Base-by-base conservation (phyloP, 1,140 invertebrate species). In the Drosophila kikkawai region DNA sequence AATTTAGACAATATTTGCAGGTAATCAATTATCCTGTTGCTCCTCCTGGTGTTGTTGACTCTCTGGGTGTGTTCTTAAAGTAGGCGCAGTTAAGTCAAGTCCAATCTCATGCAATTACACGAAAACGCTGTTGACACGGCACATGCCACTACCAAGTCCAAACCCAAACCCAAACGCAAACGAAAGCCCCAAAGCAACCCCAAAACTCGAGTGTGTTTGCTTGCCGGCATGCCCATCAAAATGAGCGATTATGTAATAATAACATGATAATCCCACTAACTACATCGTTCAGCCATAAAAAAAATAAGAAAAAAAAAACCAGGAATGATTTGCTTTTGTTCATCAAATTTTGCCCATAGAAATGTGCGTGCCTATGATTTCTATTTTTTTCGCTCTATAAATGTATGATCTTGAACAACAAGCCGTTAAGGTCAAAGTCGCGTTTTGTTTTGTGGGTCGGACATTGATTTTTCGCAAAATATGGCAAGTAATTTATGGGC, bases 231-330 rank as follows among this genome's bases (percentile, higher is more conserved):
- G 32, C 44, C 37, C 67, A 71, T 73, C 75, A 60, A 50, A 82
- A 63, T 71, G 73, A 81, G 60, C 80, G 80, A 82, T 82, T 82
- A 82, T 82, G 80, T 79, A 82, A 82, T 82, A 73, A 79, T 82
- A 82, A 77, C 57, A 67, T 70, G 79, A 77, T 48, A 55, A 71
- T 56, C 75, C 34, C 29, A 74, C 71, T 53, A 73, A 74, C 70
- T 74, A 74, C 65, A 36, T 48, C 26, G 29, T 42, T 22, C 37
- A 59, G 29, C 32, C 80, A 67, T 64, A 81, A 66, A 41, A 65
- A 76, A 2, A 22, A 22, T 22, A 60, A 11, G 39, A 53, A 50
- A 79, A 60, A 65, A 56, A 65, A 29, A 50, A 22, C 11, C n/a
- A 8, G 26, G 75, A 82, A 45, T 58, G 79, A 61, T 79, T 82